Evolutionary conservation across 2,888 invertebrate genomes (phyloP).

Genomic region (Lasioglossum oenotherae): DNA sequence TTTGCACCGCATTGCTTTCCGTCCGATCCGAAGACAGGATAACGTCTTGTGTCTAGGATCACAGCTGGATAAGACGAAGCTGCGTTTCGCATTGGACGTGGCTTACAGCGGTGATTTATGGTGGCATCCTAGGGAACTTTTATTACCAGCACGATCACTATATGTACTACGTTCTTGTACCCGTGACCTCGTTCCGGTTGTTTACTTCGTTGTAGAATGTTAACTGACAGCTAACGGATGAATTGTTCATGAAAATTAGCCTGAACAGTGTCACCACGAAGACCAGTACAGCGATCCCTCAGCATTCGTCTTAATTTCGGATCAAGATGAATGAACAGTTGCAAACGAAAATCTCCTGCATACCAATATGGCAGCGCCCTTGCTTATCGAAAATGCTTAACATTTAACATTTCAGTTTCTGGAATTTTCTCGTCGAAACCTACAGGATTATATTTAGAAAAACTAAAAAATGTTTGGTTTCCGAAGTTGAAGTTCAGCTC

Average conservation of each 20-base stretch:
- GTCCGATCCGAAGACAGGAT: neutral
- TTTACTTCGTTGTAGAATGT: neutral
- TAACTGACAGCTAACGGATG: neutral
- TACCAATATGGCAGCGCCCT: no score
- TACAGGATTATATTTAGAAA: no score
- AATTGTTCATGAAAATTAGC: neutral
- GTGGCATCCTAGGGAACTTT: constrained; percentile 14
- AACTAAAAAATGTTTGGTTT: no score
- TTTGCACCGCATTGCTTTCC: constrained; percentile 20
- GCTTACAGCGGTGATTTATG: constrained; percentile 27
- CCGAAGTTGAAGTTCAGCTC: no score
- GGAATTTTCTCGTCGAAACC: no score
- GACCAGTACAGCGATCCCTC: neutral
- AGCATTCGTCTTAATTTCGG: neutral
- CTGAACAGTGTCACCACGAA: neutral
- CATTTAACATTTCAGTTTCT: no score
- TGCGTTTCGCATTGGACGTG: constrained; percentile 10
- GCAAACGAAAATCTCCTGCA: neutral
- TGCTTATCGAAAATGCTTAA: no score
- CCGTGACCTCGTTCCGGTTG: neutral
- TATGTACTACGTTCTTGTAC: neutral
- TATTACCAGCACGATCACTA: constrained; percentile 10
- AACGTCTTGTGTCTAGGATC: constrained; percentile 17
- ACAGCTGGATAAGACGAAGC: neutral
- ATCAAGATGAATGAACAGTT: neutral